These are phyloP conservation scores for Hoplodrina ambigua DNA, from an alignment of 2,888 invertebrate species.

Conservation along the genomic window DNA sequence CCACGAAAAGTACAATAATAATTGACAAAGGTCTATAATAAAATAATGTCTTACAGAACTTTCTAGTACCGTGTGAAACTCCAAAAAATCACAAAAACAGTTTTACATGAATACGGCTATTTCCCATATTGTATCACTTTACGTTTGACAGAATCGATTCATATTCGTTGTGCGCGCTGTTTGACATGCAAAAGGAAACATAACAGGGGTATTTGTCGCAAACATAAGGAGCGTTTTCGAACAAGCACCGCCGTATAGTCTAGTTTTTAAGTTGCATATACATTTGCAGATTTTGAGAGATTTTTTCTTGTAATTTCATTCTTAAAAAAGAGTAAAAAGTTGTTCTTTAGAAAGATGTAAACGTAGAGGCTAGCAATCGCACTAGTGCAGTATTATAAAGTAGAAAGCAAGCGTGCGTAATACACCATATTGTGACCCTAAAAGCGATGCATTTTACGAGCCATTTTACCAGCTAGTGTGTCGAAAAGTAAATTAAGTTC, in stretches of 20 bases:
- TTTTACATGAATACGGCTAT: constrained; percentile 70
- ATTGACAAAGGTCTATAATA: too few species aligned
- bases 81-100: constrained; percentile 5
- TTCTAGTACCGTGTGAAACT: not conserved
- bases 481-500: too few species aligned
- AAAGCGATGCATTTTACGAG: too few species aligned
- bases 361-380: too few species aligned
- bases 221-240: constrained; percentile 68
- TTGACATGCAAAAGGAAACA: constrained; percentile 86
- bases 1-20: too few species aligned
- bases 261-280: constrained; percentile 44
- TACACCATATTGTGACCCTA: too few species aligned
- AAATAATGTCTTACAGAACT: not conserved
- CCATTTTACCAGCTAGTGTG: too few species aligned
- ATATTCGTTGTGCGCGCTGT: constrained; percentile 81
- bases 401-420: too few species aligned
- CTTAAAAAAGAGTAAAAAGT: too few species aligned
- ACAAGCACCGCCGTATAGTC: constrained; percentile 40
- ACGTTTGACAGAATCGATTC: constrained; percentile 82
- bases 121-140: constrained; percentile 79
- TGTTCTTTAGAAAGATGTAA: too few species aligned
- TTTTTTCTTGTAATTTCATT: constrained; percentile 2
- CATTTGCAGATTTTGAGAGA: constrained; percentile 6
- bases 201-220: constrained; percentile 80
- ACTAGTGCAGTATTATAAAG: too few species aligned